Evolutionary conservation across 2,797 vertebrate genomes (phyloP), one percentile per base, ranked within the genome.

Genomic region (Atherinosoma microstoma): DNA sequence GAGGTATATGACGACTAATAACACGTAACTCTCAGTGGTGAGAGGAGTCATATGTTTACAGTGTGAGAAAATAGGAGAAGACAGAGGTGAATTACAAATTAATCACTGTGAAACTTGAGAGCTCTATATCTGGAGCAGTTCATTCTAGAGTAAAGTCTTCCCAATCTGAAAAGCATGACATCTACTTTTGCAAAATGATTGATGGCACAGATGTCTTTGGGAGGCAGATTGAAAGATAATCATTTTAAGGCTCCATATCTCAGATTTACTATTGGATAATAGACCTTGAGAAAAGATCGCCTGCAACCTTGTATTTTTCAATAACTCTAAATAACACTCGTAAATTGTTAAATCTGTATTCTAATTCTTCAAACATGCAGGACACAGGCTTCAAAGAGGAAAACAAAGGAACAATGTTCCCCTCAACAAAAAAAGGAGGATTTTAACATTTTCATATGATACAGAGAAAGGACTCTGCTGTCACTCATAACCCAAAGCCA

Each of bases 1-100:
- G 70, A 70, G 77, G 83, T 77, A 32, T 29, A 83, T 32, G 57
- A 85, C 87, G 87, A 90, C 91, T 91, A 91, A 91, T 89, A 92
- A 84, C 80, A 84, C 81, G 40, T 35, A 64, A 77, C 92, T 91
- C 79, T 82, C 75, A 79, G 85, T 88, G 77, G 70, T 75, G 67
- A 80, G 67, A 81, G 68, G 75, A 76, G 59, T 69, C 61, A 69
- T 78, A 89, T 73, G 75, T 89, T 86, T 76, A 45, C 89, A 80
- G 75, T 30, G 65, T 79, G 82, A 83, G 82, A 80, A 86, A 75
- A 56, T 27, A 27, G 18, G 35, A 61, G 18, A 66, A 69, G 73
- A 80, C 54, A 42, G 54, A 79, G 79, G 64, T 83, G 78, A 76
- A 79, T 72, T 76, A 69, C 56, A 64, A 83, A 76, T 84, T 73